These are phyloP conservation scores for Drosophila pseudoobscura DNA, from an alignment of 1,140 invertebrate species.

Conservation along the genomic window DNA sequence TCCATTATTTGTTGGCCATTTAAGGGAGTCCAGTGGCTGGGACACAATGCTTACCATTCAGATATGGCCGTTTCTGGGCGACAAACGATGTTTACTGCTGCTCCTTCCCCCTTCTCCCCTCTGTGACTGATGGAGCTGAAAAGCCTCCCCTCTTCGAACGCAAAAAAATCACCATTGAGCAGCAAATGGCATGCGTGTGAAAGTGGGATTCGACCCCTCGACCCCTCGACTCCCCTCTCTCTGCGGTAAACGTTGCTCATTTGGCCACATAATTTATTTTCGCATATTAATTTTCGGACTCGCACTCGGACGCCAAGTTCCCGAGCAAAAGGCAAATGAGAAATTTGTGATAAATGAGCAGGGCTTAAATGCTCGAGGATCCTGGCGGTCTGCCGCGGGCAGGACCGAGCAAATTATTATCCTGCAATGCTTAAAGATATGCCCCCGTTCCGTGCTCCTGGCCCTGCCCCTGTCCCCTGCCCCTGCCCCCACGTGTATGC, in stretches of 20 bases:
- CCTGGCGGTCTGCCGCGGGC: constrained; percentile 2
- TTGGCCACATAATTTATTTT: constrained; percentile 82
- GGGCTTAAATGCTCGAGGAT: constrained; percentile 65
- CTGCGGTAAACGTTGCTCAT: constrained; percentile 66
- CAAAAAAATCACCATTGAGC: constrained; percentile 41
- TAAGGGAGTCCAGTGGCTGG: constrained; percentile 20
- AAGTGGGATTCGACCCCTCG: constrained; percentile 41
- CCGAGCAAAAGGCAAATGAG: constrained; percentile 50
- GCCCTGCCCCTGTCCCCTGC: background rate
- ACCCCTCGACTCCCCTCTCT: too few species aligned
- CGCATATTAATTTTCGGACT: constrained; percentile 77
- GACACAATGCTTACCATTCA: too few species aligned
- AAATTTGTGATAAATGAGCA: constrained; percentile 80
- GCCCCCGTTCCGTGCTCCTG: background rate
- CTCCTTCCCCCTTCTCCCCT: background rate
- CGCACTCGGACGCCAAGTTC: background rate
- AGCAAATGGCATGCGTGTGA: constrained; percentile 46
- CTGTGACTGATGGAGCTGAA: constrained; percentile 78
- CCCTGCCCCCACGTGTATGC: constrained; percentile 1
- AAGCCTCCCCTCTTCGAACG: constrained; percentile 36
- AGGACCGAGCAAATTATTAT: constrained; percentile 66
- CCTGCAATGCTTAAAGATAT: constrained; percentile 51
- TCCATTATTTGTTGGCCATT: constrained; percentile 59
- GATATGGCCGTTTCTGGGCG: too few species aligned
- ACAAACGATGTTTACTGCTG: background rate